Conservation (phyloP, 2,888 invertebrate genomes). For the Trissoscelio sp. region DNA sequence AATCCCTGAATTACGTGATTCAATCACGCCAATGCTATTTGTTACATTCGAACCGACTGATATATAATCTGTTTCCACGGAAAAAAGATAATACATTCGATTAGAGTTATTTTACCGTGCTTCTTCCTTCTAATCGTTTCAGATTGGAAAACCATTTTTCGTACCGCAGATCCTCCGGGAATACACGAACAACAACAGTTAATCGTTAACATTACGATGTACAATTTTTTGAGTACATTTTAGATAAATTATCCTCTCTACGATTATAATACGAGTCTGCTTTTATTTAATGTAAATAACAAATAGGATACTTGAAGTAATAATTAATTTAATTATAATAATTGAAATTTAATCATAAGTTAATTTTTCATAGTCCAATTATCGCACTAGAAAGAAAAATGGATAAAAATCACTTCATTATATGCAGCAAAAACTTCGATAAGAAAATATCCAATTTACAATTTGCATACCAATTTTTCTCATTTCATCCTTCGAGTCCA, state of each 20-base stretch:
- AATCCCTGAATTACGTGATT: conserved; percentile 65
- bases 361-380: too few species aligned
- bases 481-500: neutral
- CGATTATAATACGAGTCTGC: too few species aligned
- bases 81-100: conserved; percentile 48
- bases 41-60: conserved; percentile 46
- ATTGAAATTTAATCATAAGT: too few species aligned
- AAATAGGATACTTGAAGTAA: too few species aligned
- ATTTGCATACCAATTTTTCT: conserved; percentile 21
- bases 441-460: neutral
- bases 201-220: conserved; percentile 1
- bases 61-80: conserved; percentile 42
- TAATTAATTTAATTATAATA: too few species aligned
- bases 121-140: conserved; percentile 29
- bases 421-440: neutral
- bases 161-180: neutral
- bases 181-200: conserved; percentile 8
- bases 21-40: conserved; percentile 61
- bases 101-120: conserved; percentile 37
- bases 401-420: conserved; percentile 1
- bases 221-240: neutral
- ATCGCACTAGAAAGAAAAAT: neutral
- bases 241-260: neutral
- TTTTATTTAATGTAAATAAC: too few species aligned
- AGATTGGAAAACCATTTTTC: conserved; percentile 23